These are phyloP conservation scores for Antitype chi DNA, from an alignment of 2,888 invertebrate species.

Conservation along the genomic window DNA sequence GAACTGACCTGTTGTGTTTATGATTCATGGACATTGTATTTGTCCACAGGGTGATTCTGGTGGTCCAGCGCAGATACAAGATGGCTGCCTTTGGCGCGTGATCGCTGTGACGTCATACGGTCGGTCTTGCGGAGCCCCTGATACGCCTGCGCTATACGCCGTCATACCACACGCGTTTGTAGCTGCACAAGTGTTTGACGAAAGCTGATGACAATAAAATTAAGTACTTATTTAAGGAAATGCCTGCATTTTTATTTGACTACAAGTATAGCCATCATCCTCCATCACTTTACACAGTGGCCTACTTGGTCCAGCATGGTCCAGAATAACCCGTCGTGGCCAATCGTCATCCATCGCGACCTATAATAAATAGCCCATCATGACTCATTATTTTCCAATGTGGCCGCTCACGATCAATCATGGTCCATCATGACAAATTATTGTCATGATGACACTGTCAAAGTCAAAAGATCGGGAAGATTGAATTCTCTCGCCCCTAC, in stretches of 20 bases:
- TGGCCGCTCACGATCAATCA: no score
- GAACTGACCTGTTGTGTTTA: no score
- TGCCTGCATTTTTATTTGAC: not conserved
- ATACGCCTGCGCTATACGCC: constrained; percentile 85
- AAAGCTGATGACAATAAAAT: constrained; percentile 20
- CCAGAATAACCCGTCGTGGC: not conserved
- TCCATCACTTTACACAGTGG: not conserved
- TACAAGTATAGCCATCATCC: no score
- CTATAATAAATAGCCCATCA: not conserved
- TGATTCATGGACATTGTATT: not conserved
- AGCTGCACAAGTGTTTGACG: constrained; percentile 67
- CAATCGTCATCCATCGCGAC: not conserved
- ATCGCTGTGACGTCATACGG: constrained; percentile 86
- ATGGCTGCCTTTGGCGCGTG: constrained; percentile 84
- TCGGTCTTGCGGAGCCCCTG: constrained; percentile 81
- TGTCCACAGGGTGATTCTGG: constrained; percentile 86
- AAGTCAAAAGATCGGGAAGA: no score
- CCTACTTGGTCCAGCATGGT: not conserved
- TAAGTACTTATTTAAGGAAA: not conserved
- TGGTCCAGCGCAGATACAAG: constrained; percentile 84
- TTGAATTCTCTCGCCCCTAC: no score
- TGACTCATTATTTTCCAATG: not conserved
- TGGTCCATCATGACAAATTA: no score
- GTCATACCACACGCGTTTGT: constrained; percentile 72
- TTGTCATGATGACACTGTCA: no score